Evolutionary conservation across 2,888 invertebrate species (phyloP), one percentile per base, ranked within the genome.

Genomic region (Bruchidius siliquastri): DNA sequence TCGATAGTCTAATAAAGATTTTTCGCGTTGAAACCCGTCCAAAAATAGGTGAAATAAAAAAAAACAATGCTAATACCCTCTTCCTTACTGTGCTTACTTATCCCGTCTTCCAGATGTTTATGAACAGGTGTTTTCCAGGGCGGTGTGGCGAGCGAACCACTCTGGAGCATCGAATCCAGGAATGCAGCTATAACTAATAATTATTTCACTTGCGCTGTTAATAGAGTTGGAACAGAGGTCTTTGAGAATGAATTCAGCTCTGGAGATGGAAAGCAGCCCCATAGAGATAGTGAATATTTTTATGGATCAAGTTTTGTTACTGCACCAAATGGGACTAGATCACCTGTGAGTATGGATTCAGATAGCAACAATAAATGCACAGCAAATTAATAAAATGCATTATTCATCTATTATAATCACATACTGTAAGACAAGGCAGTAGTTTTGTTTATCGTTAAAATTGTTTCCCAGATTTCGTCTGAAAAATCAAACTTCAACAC

Each of bases 231-330:
- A 72, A 94, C 92, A 0, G 98, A 98, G 87, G 85, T 87, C 22
- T 92, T 98, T 87, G 90, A 91, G 74, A 88, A 94, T 83, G 94
- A 94, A 83, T 97, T 96, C 83, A 94, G 95, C 0, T 95, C 95
- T 0, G 96, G 92, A 0, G 93, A 96, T 87, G 94, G 94, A 0
- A 90, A 81, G 77, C 91, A 93, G 70, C 91, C 92, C 67, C 91
- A 91, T 77, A 92, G 91, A 79, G 91, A 92, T 75, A 94, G 98
- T 80, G 98, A 99, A 10, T 94, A 93, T 80, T 99, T 98, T 85
- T 99, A 98, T 85, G 99, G 98, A 0, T 97, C 97, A 0, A 95
- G 95, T 80, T 99, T 99, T 84, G 90, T 97, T 0, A 92, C 98
- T 13, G 96, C 94, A 0, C 99, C 99, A 0, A 94, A 99, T 88